Conservation (phyloP, 2,888 invertebrate genomes). For the Agrochola litura region DNA sequence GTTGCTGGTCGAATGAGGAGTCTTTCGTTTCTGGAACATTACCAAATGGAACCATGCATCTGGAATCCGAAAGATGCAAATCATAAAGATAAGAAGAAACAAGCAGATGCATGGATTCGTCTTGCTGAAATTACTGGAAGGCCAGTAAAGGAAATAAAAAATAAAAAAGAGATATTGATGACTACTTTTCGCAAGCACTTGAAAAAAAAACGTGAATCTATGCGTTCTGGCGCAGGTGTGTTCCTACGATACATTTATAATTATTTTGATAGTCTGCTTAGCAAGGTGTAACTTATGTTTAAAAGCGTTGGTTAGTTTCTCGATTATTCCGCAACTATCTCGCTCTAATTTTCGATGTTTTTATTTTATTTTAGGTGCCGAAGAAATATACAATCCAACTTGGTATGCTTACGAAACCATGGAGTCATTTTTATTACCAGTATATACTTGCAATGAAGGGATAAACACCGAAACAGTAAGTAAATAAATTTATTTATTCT, state of each 20-base stretch:
- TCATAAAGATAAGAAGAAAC: constrained; percentile 62
- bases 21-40: constrained; percentile 28
- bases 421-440: too few relatives aligned
- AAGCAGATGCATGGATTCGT: constrained; percentile 56
- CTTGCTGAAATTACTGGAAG: constrained; percentile 47
- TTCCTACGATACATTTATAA: constrained; percentile 35
- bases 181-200: constrained; percentile 54
- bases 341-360: too few relatives aligned
- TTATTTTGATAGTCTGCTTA: constrained; percentile 44
- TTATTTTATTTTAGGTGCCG: too few relatives aligned
- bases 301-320: constrained; percentile 40
- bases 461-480: constrained; percentile 11
- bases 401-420: too few relatives aligned
- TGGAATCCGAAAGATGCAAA: constrained; percentile 60
- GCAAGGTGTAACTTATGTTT: constrained; percentile 53
- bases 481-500: constrained; percentile 16
- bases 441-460: constrained; percentile 12
- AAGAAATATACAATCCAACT: too few relatives aligned
- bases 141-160: constrained; percentile 54
- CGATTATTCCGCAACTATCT: constrained; percentile 19
- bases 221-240: constrained; percentile 59
- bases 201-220: constrained; percentile 48
- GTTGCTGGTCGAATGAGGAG: constrained; percentile 43
- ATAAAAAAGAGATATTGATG: constrained; percentile 57
- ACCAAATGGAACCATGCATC: constrained; percentile 57